A percentile compares a stretch with the other conserved stretches of the same genome.
These are phyloP conservation scores for Cecropterus lyciades DNA, from an alignment of 1,140 invertebrate genomes.

Conservation along the genomic window DNA sequence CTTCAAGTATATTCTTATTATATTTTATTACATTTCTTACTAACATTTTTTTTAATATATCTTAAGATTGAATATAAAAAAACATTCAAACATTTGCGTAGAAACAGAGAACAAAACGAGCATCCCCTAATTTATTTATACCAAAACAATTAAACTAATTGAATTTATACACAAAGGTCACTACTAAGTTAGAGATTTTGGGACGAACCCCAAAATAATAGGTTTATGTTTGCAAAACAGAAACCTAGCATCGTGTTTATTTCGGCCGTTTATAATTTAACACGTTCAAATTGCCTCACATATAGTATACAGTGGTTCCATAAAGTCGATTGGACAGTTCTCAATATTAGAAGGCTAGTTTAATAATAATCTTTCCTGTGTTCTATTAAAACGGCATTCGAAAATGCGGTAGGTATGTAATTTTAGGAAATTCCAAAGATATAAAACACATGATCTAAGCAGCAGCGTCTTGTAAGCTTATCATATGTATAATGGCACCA, in stretches of 20 bases:
- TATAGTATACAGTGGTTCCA: constrained; percentile 33
- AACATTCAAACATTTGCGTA: not conserved
- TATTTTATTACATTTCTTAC: no score
- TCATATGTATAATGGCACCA: no score
- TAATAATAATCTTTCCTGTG: no score
- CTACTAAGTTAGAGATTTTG: constrained; percentile 24
- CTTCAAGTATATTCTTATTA: no score
- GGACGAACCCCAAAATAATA: constrained; percentile 31
- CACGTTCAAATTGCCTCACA: constrained; percentile 44
- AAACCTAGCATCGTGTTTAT: constrained; percentile 31
- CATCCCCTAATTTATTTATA: constrained; percentile 12
- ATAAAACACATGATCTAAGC: no score
- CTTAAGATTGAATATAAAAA: not conserved
- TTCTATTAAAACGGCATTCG: no score
- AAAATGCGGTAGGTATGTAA: no score
- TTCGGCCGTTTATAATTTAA: constrained; percentile 41
- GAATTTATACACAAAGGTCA: constrained; percentile 27
- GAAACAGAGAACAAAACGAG: not conserved
- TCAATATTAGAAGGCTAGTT: no score
- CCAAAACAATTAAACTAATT: constrained; percentile 28
- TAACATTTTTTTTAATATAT: no score
- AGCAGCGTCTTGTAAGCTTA: no score
- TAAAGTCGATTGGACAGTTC: no score
- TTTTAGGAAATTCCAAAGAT: no score
- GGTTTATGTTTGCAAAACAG: constrained; percentile 36